A percentile compares a stretch with the other conserved stretches of the same genome.
Evolutionary conservation across 2,888 invertebrate species (phyloP).

Genomic region (Myathropa florea): DNA sequence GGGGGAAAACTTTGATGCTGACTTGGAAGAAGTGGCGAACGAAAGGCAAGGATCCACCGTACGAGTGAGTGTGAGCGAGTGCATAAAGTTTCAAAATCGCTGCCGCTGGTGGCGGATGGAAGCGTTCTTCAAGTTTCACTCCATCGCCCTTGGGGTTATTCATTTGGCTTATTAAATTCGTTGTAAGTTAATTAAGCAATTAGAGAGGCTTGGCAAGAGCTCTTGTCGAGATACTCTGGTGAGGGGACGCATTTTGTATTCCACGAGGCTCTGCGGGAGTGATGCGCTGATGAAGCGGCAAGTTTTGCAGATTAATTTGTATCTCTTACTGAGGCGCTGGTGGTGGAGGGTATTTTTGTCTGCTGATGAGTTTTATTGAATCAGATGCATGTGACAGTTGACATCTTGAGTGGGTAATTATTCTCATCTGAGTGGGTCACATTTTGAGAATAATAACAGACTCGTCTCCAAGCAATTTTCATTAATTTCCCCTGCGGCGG

Average conservation of each 20-base stretch:
- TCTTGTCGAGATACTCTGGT: conserved; percentile 10
- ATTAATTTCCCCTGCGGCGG: neutral
- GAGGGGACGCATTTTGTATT: neutral
- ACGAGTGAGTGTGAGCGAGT: neutral
- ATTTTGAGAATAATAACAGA: neutral
- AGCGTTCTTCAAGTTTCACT: conserved; percentile 13
- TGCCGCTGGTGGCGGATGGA: conserved; percentile 2
- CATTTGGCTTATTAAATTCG: conserved; percentile 47
- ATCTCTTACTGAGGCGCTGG: neutral
- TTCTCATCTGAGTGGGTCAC: too few species aligned
- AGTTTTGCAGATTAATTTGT: neutral
- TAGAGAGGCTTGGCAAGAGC: conserved; percentile 7
- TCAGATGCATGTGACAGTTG: neutral
- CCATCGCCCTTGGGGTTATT: conserved; percentile 27
- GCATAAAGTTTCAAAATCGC: conserved; percentile 12
- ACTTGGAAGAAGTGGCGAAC: neutral
- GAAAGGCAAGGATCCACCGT: neutral
- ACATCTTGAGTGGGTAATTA: neutral
- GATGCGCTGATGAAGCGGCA: neutral
- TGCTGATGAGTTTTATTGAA: neutral
- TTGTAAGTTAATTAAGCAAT: conserved; percentile 50
- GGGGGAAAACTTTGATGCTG: conserved; percentile 28
- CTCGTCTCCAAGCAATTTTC: neutral
- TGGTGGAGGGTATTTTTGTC: neutral
- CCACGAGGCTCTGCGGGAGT: neutral